Evolutionary conservation across 2,113 vertebrate genomes (phyloP).

Genomic region (Ameiurus melas): DNA sequence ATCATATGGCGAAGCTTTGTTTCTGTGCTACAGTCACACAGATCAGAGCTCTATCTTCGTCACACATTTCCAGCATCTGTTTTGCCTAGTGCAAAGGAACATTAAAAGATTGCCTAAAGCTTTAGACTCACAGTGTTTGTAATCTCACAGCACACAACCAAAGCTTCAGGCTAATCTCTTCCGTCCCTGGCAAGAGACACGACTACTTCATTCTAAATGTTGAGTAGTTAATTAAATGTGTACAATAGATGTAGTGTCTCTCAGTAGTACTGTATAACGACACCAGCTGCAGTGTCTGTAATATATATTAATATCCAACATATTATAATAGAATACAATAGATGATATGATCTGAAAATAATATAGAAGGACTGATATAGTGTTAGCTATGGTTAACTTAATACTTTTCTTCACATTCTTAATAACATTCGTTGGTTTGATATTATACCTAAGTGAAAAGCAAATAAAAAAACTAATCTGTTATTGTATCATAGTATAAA

Average conservation of each 20-base stretch:
- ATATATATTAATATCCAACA: background rate
- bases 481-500: background rate
- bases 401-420: background rate
- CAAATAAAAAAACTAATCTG: background rate
- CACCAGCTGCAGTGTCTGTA: background rate
- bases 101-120: background rate
- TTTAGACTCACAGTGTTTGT: background rate
- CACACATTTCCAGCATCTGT: background rate
- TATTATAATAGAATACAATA: background rate
- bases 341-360: background rate
- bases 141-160: background rate
- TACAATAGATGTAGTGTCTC: background rate
- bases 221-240: background rate
- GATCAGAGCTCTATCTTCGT: background rate
- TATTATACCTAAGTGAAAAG: background rate
- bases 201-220: background rate
- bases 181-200: background rate
- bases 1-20: background rate
- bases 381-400: background rate
- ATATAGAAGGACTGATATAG: background rate
- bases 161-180: background rate
- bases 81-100: background rate
- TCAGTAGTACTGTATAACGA: background rate
- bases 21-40: background rate
- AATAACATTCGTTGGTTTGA: background rate